phyloP scores from a whole-genome alignment of 2,888 invertebrate species.

The Eupelmus urozonus region DNA sequence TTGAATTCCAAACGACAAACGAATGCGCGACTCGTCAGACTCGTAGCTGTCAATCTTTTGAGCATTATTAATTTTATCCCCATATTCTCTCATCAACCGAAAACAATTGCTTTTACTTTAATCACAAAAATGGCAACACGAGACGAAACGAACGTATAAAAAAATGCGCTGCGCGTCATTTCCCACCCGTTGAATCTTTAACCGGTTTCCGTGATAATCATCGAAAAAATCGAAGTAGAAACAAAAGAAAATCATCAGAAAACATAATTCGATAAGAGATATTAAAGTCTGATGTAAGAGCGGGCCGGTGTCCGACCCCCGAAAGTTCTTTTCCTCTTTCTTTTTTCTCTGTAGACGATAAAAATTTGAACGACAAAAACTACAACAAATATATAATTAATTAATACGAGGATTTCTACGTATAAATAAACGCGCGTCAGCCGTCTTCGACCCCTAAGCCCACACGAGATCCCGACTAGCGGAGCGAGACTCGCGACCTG shows the following conservation, averaged over 20 bases:
- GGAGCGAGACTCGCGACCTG: conserved; percentile 22
- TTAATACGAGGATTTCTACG: conserved; percentile 51
- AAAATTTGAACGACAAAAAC: conserved; percentile 62
- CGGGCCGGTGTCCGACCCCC: conserved; percentile 58
- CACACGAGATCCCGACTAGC: neutral
- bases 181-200: neutral
- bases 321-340: conserved; percentile 23
- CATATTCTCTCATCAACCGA: neutral
- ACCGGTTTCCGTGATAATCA: conserved; percentile 2
- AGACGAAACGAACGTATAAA: conserved; percentile 52
- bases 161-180: conserved; percentile 20
- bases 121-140: conserved; percentile 48
- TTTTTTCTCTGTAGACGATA: conserved; percentile 51
- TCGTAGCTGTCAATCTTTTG: neutral
- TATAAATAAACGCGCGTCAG: conserved; percentile 54
- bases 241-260: conserved; percentile 40
- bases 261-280: conserved; percentile 15
- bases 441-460: neutral
- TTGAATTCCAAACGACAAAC: neutral
- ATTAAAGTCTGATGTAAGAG: conserved; percentile 52
- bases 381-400: conserved; percentile 60
- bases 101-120: conserved; percentile 10
- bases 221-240: conserved; percentile 4
- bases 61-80: conserved; percentile 1
- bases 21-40: conserved; percentile 31